Conservation (phyloP, 2,888 invertebrate species). For the Villa cingulata region DNA sequence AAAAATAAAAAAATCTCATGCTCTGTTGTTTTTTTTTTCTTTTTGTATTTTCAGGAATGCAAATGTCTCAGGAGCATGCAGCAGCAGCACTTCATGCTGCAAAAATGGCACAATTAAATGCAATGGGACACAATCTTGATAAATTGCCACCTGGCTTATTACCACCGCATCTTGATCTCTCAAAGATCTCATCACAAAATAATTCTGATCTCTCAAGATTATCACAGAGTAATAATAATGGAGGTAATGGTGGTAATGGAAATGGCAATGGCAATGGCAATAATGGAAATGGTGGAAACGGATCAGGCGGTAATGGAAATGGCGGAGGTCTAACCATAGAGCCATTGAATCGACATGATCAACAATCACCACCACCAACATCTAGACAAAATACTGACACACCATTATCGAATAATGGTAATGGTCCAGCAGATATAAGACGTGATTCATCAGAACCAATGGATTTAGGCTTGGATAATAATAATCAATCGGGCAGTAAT, state of each 20-base stretch:
- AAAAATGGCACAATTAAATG: conserved; percentile 64
- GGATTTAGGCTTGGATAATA: conserved; percentile 32
- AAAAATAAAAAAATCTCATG: too few relatives aligned
- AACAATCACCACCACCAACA: conserved; percentile 17
- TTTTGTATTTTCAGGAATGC: conserved; percentile 34
- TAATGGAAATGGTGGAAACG: neutral
- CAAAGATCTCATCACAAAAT: conserved; percentile 25
- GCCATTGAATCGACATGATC: conserved; percentile 27
- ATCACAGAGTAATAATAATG: conserved; percentile 11
- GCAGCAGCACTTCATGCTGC: conserved; percentile 65
- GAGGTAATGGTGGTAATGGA: conserved; percentile 7
- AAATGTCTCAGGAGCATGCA: conserved; percentile 51
- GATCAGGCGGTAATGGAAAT: conserved; percentile 1
- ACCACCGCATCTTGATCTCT: conserved; percentile 33
- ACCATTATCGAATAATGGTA: conserved; percentile 12
- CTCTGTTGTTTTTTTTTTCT: neutral
- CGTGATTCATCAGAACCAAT: conserved; percentile 33
- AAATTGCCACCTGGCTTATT: conserved; percentile 40
- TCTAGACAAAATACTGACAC: conserved; percentile 4
- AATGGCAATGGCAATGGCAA: neutral
- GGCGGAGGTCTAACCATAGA: conserved; percentile 26
- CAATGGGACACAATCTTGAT: conserved; percentile 43
- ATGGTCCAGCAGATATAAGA: conserved; percentile 21
- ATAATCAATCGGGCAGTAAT: conserved; percentile 32
- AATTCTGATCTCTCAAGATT: conserved; percentile 11